Base-by-base conservation (phyloP, 2,888 invertebrate species). In the Apantesis nais region DNA sequence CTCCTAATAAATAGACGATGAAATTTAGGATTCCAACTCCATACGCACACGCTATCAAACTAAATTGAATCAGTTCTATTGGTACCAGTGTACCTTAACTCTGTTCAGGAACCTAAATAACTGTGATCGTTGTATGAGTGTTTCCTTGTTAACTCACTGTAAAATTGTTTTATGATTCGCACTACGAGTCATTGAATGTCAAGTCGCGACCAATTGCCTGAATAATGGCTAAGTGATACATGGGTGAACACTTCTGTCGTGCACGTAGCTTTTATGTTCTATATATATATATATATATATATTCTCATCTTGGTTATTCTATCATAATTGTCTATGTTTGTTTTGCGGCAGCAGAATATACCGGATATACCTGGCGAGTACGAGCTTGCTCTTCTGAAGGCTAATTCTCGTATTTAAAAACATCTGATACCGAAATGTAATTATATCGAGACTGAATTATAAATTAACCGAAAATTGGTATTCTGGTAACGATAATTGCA, bases 91-190 rank as follows among this genome's bases (percentile, higher is more conserved):
- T 66, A 55, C 39, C 37, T 37, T 37, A 29, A 39, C 25, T 37
- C 34, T 39, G 52, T 52, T 12, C 39, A 71, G 58, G 67, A 68
- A 67, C 65, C 70, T 66, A 72, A 73, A 73, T 62, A 66, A 66
- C 58, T 34, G 29, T 62, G 72, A 68, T 74, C 65, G 74, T 73
- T 73, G 72, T 67, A 66, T 69, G 68, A 70, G 79, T 74, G 78
- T 79, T 87, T 88, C 87, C 89, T 88, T 86, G 86, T 89, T 86
- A 89, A 83, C 78, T 75, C 72, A 78, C 77, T 84, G 85, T 86
- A 83, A 89, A 90, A 89, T 90, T 85, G 87, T 85, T 83, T 85
- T 79, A 84, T 84, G 83, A 85, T 78, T 81, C 78, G 78, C 77
- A 78, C 72, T 69, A 69, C 74, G 77, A 75, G 75, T 74, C 80